Evolutionary conservation across 2,797 vertebrate genomes (phyloP).

Genomic region (Heterohyrax brucei): DNA sequence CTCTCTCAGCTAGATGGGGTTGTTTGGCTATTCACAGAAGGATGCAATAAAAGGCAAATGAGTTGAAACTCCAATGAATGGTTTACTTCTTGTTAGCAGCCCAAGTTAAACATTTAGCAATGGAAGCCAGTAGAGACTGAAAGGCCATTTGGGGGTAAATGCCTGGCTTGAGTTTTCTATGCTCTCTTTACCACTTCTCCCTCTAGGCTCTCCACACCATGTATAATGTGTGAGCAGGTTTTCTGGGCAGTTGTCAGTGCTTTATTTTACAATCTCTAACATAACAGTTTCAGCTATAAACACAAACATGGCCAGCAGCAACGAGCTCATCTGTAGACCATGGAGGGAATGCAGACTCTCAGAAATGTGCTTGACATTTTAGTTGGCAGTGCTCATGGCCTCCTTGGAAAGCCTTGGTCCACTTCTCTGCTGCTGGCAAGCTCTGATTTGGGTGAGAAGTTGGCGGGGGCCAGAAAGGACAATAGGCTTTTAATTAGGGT

Average conservation of each 20-base stretch:
- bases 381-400: not conserved
- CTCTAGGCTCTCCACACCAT: not conserved
- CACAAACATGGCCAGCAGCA: constrained; percentile 40
- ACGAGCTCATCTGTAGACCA: constrained; percentile 18
- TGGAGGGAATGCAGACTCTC: constrained; percentile 20
- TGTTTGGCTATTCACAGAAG: not conserved
- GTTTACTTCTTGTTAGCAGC: constrained; percentile 59
- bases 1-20: not conserved
- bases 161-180: constrained; percentile 19
- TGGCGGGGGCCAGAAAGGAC: constrained; percentile 67
- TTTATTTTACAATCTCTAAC: constrained; percentile 66
- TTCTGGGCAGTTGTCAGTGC: constrained; percentile 62
- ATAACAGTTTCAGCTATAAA: constrained; percentile 66
- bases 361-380: constrained; percentile 32
- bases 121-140: not conserved
- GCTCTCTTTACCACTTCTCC: not conserved
- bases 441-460: constrained; percentile 9
- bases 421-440: constrained; percentile 11
- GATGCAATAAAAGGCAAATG: not conserved
- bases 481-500: constrained; percentile 75
- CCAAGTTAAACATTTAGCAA: constrained; percentile 60
- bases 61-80: not conserved
- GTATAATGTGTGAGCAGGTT: constrained; percentile 47
- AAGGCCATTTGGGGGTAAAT: constrained; percentile 16
- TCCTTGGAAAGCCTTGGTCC: constrained; percentile 41